Conservation (phyloP, 2,888 invertebrate species). For the Harpagoxenus sublaevis region DNA sequence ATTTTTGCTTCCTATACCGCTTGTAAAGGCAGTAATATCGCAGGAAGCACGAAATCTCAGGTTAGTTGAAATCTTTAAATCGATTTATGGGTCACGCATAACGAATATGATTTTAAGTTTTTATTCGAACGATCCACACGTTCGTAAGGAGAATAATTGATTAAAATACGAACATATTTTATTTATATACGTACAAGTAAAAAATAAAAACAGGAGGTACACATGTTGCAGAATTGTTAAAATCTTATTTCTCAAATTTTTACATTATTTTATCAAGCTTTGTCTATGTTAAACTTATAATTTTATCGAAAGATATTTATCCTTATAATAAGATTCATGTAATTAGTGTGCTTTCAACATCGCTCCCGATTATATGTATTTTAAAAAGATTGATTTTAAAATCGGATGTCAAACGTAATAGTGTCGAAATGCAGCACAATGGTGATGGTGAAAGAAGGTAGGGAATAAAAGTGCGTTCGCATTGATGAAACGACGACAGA, state of each 20-base stretch:
- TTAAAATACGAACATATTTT: neutral
- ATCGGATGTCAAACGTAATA: slow-evolving; percentile 30
- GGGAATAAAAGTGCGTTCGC: slow-evolving; percentile 71
- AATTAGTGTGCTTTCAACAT: neutral
- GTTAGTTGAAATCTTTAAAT: slow-evolving; percentile 43
- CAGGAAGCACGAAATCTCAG: slow-evolving; percentile 4
- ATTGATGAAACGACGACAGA: slow-evolving; percentile 82
- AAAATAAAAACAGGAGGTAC: neutral
- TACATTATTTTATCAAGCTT: neutral
- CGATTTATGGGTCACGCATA: slow-evolving; percentile 31
- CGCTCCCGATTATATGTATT: neutral
- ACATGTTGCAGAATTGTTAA: neutral
- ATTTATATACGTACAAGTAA: neutral
- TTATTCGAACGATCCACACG: neutral
- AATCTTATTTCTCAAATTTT: neutral
- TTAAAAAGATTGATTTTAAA: slow-evolving; percentile 30
- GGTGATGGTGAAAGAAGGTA: slow-evolving; percentile 58
- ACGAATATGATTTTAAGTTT: slow-evolving; percentile 22
- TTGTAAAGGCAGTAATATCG: slow-evolving; percentile 52
- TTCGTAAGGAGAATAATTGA: neutral
- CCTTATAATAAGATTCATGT: neutral
- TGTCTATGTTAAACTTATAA: neutral
- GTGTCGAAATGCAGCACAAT: slow-evolving; percentile 37
- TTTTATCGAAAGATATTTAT: neutral
- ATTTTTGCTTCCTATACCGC: slow-evolving; percentile 61